These are phyloP conservation scores for Saimiri boliviensis DNA, from an alignment of 2,113 vertebrate genomes.

Conservation along the genomic window DNA sequence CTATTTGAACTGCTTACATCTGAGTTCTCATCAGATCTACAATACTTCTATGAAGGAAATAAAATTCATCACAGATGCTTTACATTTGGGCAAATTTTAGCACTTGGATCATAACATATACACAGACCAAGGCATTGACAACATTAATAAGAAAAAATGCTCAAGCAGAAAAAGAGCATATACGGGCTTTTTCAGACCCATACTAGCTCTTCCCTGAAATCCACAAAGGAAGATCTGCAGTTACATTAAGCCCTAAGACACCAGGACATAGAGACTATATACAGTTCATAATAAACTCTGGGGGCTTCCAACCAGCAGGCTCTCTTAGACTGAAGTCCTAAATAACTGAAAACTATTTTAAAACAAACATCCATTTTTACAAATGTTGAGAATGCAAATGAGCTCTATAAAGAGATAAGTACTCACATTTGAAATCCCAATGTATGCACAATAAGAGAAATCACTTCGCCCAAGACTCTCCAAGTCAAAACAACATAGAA, in stretches of 20 bases:
- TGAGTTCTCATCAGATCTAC: conserved; percentile 45
- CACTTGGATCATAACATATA: neutral
- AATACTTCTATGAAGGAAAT: conserved; percentile 25
- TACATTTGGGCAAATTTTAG: conserved; percentile 37
- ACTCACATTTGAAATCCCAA: conserved; percentile 47
- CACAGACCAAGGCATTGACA: neutral
- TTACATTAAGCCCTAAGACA: neutral
- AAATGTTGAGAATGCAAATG: conserved; percentile 47
- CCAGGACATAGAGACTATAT: neutral
- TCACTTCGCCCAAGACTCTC: neutral
- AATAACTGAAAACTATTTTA: conserved; percentile 64
- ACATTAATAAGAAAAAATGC: conserved; percentile 22
- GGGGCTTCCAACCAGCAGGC: conserved; percentile 31
- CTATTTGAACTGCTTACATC: neutral
- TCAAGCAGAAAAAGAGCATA: neutral
- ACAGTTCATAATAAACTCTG: conserved; percentile 47
- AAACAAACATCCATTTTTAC: conserved; percentile 56
- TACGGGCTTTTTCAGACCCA: neutral
- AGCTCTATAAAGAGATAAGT: conserved; percentile 48
- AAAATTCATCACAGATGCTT: neutral
- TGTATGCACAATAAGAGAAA: conserved; percentile 5
- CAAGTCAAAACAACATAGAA: conserved; percentile 43
- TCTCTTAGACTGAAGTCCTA: conserved; percentile 57
- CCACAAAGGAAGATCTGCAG: neutral
- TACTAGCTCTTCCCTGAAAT: neutral